phyloP scores from a whole-genome alignment of 2,113 vertebrate genomes.

The Bothrops jararaca region DNA sequence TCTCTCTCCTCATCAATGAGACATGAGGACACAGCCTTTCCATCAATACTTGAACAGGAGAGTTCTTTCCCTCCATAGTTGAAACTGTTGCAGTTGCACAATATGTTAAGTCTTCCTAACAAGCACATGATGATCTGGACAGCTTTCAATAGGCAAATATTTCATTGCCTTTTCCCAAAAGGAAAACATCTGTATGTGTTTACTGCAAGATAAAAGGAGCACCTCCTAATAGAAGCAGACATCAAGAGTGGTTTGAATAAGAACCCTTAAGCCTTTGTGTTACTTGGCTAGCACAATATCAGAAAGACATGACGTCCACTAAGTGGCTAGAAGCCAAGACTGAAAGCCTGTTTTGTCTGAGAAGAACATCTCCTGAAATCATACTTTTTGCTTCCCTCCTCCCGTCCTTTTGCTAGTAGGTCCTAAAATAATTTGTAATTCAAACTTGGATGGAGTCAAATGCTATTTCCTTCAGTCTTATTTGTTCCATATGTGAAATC shows the following conservation, averaged over 20 bases:
- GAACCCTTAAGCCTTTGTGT: constrained; percentile 47
- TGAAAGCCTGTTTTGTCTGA: constrained; percentile 60
- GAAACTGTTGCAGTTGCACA: not conserved
- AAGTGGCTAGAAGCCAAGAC: constrained; percentile 62
- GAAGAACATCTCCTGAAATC: constrained; percentile 62
- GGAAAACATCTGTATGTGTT: constrained; percentile 37
- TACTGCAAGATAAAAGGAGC: constrained; percentile 51
- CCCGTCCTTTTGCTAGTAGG: constrained; percentile 61
- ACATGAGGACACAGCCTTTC: constrained; percentile 18
- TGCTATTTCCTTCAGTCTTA: constrained; percentile 75
- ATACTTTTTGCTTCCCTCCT: constrained; percentile 64
- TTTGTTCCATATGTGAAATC: constrained; percentile 78
- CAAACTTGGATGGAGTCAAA: constrained; percentile 73
- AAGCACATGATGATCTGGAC: constrained; percentile 32
- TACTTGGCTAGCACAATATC: constrained; percentile 46
- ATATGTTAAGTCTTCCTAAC: constrained; percentile 10
- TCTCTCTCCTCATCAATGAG: constrained; percentile 24
- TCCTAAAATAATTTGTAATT: constrained; percentile 72
- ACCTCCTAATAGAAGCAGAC: constrained; percentile 36
- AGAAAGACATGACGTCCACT: constrained; percentile 62
- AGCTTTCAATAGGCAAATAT: constrained; percentile 13
- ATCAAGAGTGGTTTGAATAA: constrained; percentile 37
- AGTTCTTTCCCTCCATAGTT: not conserved
- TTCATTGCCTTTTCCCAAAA: constrained; percentile 19
- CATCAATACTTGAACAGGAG: constrained; percentile 35